phyloP scores from a whole-genome alignment of 2,113 vertebrate genomes.

The Hydropotes inermis region DNA sequence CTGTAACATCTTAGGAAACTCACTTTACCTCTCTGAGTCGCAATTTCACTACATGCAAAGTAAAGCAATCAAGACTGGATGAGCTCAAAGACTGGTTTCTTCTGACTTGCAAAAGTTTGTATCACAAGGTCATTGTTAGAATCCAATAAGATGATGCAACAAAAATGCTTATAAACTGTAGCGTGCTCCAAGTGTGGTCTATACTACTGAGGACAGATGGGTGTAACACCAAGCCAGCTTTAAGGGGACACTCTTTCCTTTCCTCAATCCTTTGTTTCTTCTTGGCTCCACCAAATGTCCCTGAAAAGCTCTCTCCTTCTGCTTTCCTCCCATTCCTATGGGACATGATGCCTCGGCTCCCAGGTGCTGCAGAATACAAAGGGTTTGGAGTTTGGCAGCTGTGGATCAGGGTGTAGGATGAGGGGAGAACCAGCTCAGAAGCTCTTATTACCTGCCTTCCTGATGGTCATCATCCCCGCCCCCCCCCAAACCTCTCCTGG shows the following conservation, averaged over 20 bases:
- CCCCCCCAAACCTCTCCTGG: background rate
- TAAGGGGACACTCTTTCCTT: background rate
- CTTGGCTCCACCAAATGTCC: background rate
- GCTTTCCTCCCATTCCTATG: background rate
- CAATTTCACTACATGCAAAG: conserved; percentile 3
- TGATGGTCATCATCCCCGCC: background rate
- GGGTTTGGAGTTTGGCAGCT: background rate
- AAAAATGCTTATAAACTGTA: background rate
- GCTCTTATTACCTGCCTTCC: background rate
- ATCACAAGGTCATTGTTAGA: background rate
- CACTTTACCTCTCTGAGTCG: background rate
- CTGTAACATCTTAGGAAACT: background rate
- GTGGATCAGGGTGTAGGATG: background rate
- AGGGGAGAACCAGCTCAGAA: background rate
- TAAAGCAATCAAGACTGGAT: background rate
- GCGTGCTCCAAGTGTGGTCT: background rate
- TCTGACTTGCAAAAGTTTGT: background rate
- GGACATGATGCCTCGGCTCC: background rate
- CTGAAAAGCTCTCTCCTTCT: background rate
- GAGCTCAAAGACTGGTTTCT: background rate
- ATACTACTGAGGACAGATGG: background rate
- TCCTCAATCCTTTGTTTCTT: background rate
- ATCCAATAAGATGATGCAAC: background rate
- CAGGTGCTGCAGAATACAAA: conserved; percentile 15
- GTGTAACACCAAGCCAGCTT: background rate